Percentiles rank a stretch among this genome's conserved stretches.
Evolutionary conservation across 1,140 invertebrate species (phyloP).

Genomic region (Limonius californicus): DNA sequence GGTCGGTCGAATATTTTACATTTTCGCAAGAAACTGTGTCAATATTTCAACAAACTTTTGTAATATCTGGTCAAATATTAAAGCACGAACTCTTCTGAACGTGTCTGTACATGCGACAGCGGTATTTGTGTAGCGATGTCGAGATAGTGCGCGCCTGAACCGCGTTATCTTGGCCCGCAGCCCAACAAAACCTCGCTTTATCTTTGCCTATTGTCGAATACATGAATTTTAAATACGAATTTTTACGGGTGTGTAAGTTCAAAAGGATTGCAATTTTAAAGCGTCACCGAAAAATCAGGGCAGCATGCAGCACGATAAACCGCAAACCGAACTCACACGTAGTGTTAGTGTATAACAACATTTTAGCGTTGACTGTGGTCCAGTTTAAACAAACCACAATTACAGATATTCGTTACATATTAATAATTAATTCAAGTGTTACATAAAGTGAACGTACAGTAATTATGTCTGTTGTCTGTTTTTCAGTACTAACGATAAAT

Average conservation of each 20-base stretch:
- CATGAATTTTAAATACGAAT: slow-evolving; percentile 10
- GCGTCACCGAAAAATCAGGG: background rate
- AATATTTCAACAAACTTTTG: background rate
- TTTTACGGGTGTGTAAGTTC: slow-evolving; percentile 1
- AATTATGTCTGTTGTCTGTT: no score
- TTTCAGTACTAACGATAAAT: no score
- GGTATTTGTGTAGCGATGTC: background rate
- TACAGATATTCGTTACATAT: no score
- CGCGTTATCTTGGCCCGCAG: background rate
- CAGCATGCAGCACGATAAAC: background rate
- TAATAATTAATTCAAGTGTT: no score
- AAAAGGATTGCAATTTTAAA: background rate
- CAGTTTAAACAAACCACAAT: no score
- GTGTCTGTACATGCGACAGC: slow-evolving; percentile 5
- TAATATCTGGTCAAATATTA: background rate
- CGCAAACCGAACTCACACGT: background rate
- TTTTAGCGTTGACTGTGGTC: no score
- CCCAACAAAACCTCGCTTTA: slow-evolving; percentile 5
- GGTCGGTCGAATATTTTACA: no score
- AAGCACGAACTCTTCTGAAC: background rate
- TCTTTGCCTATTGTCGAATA: slow-evolving; percentile 9
- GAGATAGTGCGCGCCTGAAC: background rate
- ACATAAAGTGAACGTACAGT: no score
- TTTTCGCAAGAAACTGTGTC: background rate
- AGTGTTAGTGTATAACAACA: no score